Percentiles rank a stretch among this genome's conserved stretches.
Conservation (phyloP, 2,797 vertebrate genomes). For the Spinus olivaceus region DNA sequence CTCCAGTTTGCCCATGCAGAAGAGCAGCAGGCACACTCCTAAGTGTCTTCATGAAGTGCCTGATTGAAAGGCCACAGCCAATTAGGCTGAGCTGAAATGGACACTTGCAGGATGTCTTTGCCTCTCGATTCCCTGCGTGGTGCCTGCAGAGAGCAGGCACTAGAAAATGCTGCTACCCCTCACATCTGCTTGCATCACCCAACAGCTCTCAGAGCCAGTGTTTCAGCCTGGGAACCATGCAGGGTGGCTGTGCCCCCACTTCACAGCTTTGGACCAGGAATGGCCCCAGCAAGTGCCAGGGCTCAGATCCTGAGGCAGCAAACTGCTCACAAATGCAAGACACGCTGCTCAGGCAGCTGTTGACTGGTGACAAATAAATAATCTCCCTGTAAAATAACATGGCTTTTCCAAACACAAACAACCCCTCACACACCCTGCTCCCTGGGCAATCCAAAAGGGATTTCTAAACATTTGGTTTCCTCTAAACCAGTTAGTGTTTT, state of each 20-base stretch:
- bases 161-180: neutral
- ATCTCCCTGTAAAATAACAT: neutral
- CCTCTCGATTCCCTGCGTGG: neutral
- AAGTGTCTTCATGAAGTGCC: slow-evolving; percentile 43
- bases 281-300: accelerated
- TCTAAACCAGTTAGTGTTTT: neutral
- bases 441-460: neutral
- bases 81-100: slow-evolving; percentile 39
- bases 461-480: neutral
- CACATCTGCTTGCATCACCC: neutral
- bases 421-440: accelerated
- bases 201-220: accelerated
- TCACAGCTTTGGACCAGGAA: neutral
- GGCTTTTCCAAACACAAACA: neutral
- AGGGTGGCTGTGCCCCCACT: neutral
- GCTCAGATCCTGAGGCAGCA: neutral
- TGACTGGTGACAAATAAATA: neutral
- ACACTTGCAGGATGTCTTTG: slow-evolving; percentile 19
- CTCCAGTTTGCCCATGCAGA: slow-evolving; percentile 49
- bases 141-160: neutral
- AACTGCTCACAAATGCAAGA: neutral
- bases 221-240: accelerated
- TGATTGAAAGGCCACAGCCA: slow-evolving; percentile 55
- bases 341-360: neutral
- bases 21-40: slow-evolving; percentile 41